phyloP scores from a whole-genome alignment of 2,113 vertebrate genomes.

The cat (Felis catus) region F.catus_Fca126_mat1.0 CM031419.1:185474501-185475000 shows the following conservation, averaged over 20 bases:
- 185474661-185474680: neutral
- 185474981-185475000: no score
- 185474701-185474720: rapidly evolving
- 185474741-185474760: neutral
- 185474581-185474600: neutral
- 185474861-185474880: no score
- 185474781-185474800: neutral
- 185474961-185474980: no score
- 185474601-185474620: neutral
- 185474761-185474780: neutral
- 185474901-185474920: no score
- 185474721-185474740: neutral
- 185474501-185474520: neutral
- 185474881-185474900: no score
- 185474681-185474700: no score
- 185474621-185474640: neutral
- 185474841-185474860: no score
- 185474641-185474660: constrained; percentile 7
- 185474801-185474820: constrained; percentile 17
- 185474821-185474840: neutral
- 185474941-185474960: no score
- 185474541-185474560: neutral
- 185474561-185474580: neutral
- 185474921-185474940: no score
- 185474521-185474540: neutral